Evolutionary conservation across 2,797 vertebrate species (phyloP).

Genomic region (Nyctalus aviator): DNA sequence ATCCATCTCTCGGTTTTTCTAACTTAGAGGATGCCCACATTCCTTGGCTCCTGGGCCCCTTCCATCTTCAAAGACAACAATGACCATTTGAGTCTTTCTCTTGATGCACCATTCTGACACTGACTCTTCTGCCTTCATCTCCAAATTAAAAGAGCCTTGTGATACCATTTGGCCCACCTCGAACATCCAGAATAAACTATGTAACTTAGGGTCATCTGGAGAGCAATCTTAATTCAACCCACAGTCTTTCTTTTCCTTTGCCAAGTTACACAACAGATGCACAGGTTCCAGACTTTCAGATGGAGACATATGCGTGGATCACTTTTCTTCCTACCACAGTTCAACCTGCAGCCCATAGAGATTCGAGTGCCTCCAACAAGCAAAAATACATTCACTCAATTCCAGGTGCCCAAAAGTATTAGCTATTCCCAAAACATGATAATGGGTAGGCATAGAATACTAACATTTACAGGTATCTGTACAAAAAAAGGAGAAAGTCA

Average conservation of each 20-base stretch:
- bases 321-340: background rate
- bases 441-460: background rate
- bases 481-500: background rate
- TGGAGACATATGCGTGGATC: background rate
- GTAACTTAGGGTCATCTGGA: background rate
- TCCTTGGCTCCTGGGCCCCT: background rate
- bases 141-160: background rate
- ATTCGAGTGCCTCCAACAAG: background rate
- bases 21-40: background rate
- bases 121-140: background rate
- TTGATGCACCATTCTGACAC: background rate
- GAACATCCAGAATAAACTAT: background rate
- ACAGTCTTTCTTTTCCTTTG: background rate
- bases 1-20: background rate
- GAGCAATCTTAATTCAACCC: background rate
- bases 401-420: background rate
- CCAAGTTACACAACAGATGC: background rate
- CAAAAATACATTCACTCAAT: background rate
- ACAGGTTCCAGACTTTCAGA: background rate
- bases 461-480: background rate
- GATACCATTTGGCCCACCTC: too few relatives aligned
- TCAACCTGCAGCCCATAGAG: background rate
- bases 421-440: background rate
- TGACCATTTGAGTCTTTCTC: background rate
- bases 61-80: background rate